Evolutionary conservation across 1,140 invertebrate genomes (phyloP).

Genomic region (Drosophila paulistorum): DNA sequence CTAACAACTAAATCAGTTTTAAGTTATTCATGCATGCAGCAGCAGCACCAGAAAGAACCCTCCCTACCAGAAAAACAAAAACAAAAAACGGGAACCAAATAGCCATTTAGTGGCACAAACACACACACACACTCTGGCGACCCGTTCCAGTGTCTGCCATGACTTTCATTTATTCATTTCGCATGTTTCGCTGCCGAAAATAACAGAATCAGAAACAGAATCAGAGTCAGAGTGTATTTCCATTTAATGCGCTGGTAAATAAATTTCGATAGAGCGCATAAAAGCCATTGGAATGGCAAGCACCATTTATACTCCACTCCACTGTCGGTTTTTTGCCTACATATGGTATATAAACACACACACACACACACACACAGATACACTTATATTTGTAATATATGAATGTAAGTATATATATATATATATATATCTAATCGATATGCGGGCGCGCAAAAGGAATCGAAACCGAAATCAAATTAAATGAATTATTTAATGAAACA

Average conservation of each 20-base stretch:
- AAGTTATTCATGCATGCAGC: slow-evolving; percentile 55
- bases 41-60: slow-evolving; percentile 1
- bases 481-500: slow-evolving; percentile 79
- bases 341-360: neutral
- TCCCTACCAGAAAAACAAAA: slow-evolving; percentile 7
- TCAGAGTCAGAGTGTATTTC: slow-evolving; percentile 32
- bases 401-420: slow-evolving; percentile 5
- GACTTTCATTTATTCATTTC: slow-evolving; percentile 30
- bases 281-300: slow-evolving; percentile 56
- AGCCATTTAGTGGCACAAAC: slow-evolving; percentile 47
- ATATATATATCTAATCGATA: slow-evolving; percentile 50
- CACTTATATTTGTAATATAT: neutral
- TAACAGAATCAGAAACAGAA: slow-evolving; percentile 10
- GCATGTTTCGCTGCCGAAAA: slow-evolving; percentile 18
- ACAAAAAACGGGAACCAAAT: slow-evolving; percentile 34
- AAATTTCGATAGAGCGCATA: slow-evolving; percentile 61
- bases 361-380: slow-evolving; percentile 6
- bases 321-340: neutral
- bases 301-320: neutral
- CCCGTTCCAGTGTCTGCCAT: neutral
- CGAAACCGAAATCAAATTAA: slow-evolving; percentile 70
- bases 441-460: slow-evolving; percentile 23
- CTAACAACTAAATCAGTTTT: slow-evolving; percentile 61
- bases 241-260: slow-evolving; percentile 59
- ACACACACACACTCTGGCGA: neutral